Evolutionary conservation across 2,113 vertebrate genomes (phyloP), one percentile per base, ranked within the genome.

Genomic region (Aptenodytes forsteri): DNA sequence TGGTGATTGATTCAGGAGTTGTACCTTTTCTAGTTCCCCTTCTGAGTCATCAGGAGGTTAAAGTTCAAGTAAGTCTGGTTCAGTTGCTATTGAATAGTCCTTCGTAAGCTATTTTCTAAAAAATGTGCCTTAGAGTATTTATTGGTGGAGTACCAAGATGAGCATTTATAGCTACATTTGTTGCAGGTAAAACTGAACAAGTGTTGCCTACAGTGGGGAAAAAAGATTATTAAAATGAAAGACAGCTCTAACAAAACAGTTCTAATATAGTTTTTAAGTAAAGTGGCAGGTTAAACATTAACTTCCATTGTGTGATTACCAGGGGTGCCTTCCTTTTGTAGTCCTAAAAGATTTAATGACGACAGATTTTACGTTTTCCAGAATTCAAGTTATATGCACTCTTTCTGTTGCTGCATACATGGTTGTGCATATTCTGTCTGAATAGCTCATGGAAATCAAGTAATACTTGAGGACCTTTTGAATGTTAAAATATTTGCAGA

Each of bases 1-100:
- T 99, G 99, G 99, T 99, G 94, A 99, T 99, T 89, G 99, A 99
- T 97, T 99, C 99, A 16, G 99, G 99, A 89, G 99, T 99, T 67
- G 99, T 99, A 92, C 99, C 99, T 46, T 99, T 99, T 98, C 99
- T 99, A 79, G 99, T 99, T 92, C 99, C 99, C 85, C 99, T 99
- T 95, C 99, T 99, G 97, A 99, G 99, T 97, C 99, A 99, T 87
- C 99, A 99, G 97, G 99, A 99, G 98, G 99, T 99, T 79, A 99
- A 99, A 99, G 99, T 99, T 98, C 99, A 99, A 98, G 99, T 99
- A 98, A 98, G 97, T 97, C 80, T 87, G 58, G 23, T 58, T 70
- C 52, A 49, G 76, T 90, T 89, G 93, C 78, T 67, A 49, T 62
- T 59, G 46, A 80, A 40, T 55, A 46, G 47, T 72, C 36, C 25